Evolutionary conservation across 2,888 invertebrate species (phyloP).

Genomic region (Vandiemenella viatica): DNA sequence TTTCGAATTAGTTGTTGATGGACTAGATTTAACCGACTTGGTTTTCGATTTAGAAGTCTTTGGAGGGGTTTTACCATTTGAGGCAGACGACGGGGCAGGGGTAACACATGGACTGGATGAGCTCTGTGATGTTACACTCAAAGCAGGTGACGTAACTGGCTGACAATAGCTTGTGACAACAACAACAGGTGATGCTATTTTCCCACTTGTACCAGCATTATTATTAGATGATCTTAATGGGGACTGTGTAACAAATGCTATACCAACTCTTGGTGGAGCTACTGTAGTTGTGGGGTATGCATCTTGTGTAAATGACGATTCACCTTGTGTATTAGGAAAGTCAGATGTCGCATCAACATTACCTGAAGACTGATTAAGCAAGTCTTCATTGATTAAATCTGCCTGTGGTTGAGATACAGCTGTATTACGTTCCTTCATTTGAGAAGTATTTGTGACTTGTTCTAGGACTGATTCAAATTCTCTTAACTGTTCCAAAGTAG

Average conservation of each 20-base stretch:
- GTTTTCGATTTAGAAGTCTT: slow-evolving; percentile 29
- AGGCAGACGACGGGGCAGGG: slow-evolving; percentile 32
- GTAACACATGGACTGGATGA: slow-evolving; percentile 41
- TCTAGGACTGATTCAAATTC: slow-evolving; percentile 71
- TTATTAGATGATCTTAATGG: slow-evolving; percentile 23
- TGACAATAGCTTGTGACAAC: slow-evolving; percentile 40
- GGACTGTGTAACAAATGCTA: slow-evolving; percentile 37
- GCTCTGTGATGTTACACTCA: slow-evolving; percentile 40
- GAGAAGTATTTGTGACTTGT: slow-evolving; percentile 38
- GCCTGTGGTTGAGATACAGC: slow-evolving; percentile 31
- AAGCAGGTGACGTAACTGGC: slow-evolving; percentile 37
- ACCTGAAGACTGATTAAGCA: slow-evolving; percentile 17
- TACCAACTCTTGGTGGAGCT: slow-evolving; percentile 32
- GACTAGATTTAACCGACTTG: slow-evolving; percentile 41
- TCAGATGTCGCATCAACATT: background rate
- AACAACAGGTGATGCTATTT: slow-evolving; percentile 28
- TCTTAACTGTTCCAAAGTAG: slow-evolving; percentile 58
- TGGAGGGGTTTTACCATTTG: slow-evolving; percentile 20
- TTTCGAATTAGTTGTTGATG: slow-evolving; percentile 42
- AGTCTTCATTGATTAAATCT: slow-evolving; percentile 20
- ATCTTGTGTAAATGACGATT: background rate
- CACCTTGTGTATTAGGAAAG: background rate
- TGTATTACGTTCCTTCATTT: slow-evolving; percentile 50
- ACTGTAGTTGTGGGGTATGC: slow-evolving; percentile 7
- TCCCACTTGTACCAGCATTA: slow-evolving; percentile 2